Evolutionary conservation across 2,888 invertebrate species (phyloP).

Genomic region (Apodemia zela): DNA sequence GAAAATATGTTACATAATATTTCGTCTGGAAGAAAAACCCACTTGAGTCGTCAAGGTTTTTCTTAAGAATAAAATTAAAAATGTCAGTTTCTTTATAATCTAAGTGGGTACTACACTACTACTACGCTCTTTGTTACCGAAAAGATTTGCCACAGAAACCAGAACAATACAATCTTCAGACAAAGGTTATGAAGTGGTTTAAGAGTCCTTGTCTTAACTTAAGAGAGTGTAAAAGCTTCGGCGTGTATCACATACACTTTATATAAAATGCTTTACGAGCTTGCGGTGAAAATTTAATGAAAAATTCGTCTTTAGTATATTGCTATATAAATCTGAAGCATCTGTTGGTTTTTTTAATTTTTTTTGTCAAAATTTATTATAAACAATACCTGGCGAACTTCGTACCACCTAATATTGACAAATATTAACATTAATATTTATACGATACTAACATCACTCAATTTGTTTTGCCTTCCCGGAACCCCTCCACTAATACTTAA

Average conservation of each 20-base stretch:
- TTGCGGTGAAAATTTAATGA: neutral
- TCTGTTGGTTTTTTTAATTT: no score
- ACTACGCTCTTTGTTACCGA: slow-evolving; percentile 30
- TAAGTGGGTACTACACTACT: slow-evolving; percentile 28
- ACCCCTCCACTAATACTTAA: no score
- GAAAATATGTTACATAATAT: neutral
- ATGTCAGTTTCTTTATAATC: slow-evolving; percentile 22
- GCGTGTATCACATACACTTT: slow-evolving; percentile 3
- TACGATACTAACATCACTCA: no score
- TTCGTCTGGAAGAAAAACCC: neutral
- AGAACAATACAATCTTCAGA: slow-evolving; percentile 33
- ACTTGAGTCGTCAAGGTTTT: neutral
- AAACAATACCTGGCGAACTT: no score
- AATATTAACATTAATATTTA: no score
- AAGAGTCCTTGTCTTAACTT: slow-evolving; percentile 33
- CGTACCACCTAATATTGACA: no score
- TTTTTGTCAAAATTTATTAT: no score
- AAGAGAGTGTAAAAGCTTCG: slow-evolving; percentile 19
- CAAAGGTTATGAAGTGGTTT: slow-evolving; percentile 35
- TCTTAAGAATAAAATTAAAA: neutral
- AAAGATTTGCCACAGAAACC: slow-evolving; percentile 26
- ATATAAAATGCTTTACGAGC: neutral
- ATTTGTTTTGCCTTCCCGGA: no score
- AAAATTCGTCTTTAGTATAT: neutral
- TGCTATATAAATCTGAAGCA: no score